A percentile compares a stretch with the other conserved stretches of the same genome.
Evolutionary conservation across 2,797 vertebrate genomes (phyloP).

Genomic region (Cirrhinus mrigala): DNA sequence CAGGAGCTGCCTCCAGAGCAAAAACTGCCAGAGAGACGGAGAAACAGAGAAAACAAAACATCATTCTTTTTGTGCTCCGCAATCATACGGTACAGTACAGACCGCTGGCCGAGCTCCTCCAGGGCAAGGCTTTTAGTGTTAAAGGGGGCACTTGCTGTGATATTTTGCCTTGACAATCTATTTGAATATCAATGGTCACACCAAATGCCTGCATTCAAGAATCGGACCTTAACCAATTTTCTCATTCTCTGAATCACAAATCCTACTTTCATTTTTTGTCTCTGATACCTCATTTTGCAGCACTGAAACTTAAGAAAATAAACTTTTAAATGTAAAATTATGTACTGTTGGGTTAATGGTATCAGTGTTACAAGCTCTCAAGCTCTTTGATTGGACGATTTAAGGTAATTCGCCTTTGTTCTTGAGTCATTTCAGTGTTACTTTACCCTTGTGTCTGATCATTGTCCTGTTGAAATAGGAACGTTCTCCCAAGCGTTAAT

Average conservation of each 20-base stretch:
- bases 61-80: conserved; percentile 33
- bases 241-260: neutral
- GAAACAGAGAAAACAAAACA: conserved; percentile 53
- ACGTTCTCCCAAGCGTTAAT: neutral
- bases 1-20: conserved; percentile 73
- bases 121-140: conserved; percentile 16
- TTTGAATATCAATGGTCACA: conserved; percentile 44
- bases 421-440: conserved; percentile 5
- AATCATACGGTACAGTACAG: conserved; percentile 42
- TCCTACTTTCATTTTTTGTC: neutral
- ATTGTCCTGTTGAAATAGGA: conserved; percentile 32
- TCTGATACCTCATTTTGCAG: neutral
- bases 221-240: conserved; percentile 7
- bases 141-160: conserved; percentile 34
- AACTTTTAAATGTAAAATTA: neutral
- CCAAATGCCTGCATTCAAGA: conserved; percentile 26
- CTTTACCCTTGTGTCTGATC: conserved; percentile 11
- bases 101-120: conserved; percentile 32
- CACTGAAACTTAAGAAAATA: neutral
- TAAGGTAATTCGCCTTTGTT: neutral
- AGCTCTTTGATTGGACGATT: neutral
- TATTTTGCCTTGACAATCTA: conserved; percentile 26
- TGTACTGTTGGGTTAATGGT: neutral
- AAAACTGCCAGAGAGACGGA: conserved; percentile 69
- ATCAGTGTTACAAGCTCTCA: neutral